Conservation (phyloP, 2,888 invertebrate genomes). For the Epirrhoe alternata region DNA sequence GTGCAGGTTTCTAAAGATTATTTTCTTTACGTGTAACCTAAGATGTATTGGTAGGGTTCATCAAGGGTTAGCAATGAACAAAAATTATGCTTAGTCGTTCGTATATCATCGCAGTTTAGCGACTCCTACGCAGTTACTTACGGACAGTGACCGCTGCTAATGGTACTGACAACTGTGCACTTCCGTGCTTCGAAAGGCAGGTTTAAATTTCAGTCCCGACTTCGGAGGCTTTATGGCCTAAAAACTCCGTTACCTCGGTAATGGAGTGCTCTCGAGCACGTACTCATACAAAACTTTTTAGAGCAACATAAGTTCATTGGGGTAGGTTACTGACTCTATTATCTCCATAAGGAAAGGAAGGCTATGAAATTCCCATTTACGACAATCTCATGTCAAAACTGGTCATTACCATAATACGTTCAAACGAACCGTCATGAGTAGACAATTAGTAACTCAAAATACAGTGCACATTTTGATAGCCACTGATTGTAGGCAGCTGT, state of each 20-base stretch:
- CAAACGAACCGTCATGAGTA: constrained; percentile 65
- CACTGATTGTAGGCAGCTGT: constrained; percentile 75
- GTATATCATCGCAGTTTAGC: too few species aligned
- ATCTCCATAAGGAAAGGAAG: constrained; percentile 13
- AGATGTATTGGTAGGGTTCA: constrained; percentile 8
- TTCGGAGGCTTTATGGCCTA: too few species aligned
- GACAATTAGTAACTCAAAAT: constrained; percentile 59
- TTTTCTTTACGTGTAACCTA: constrained; percentile 17
- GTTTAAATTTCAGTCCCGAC: too few species aligned
- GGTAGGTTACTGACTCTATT: constrained; percentile 28
- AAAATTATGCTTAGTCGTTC: not conserved
- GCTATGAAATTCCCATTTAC: constrained; percentile 22
- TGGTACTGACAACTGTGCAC: too few species aligned
- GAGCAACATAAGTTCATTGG: constrained; percentile 7
- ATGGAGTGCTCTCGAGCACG: too few species aligned
- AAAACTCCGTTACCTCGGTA: too few species aligned
- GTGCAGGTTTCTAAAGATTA: constrained; percentile 19
- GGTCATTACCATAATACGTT: constrained; percentile 42
- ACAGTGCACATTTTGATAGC: constrained; percentile 70
- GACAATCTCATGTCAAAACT: constrained; percentile 36
- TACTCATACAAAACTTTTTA: too few species aligned
- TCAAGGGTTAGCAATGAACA: not conserved
- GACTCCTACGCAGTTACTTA: too few species aligned
- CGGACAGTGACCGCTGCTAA: too few species aligned
- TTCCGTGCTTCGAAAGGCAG: too few species aligned